A percentile compares a stretch with the other conserved stretches of the same genome.
Conservation (phyloP, 2,888 invertebrate species). For the Chaetogeoica ovagalla region DNA sequence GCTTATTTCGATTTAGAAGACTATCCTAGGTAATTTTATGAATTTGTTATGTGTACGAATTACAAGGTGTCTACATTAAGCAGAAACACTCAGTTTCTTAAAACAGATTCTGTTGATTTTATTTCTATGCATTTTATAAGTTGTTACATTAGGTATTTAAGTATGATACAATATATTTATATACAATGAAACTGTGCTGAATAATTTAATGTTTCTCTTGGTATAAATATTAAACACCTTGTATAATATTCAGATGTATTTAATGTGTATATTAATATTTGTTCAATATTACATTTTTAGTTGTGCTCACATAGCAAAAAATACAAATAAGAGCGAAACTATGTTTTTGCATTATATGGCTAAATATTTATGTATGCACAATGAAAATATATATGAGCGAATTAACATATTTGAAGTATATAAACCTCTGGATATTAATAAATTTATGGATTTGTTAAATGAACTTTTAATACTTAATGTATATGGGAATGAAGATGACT, state of each 20-base stretch:
- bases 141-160: no score
- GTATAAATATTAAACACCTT: neutral
- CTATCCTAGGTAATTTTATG: constrained; percentile 38
- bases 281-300: constrained; percentile 21
- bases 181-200: no score
- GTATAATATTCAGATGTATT: neutral
- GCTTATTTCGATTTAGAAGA: constrained; percentile 45
- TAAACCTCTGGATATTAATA: constrained; percentile 34
- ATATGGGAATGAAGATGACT: constrained; percentile 42
- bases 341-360: constrained; percentile 51
- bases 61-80: no score
- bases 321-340: constrained; percentile 40
- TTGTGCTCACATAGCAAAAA: constrained; percentile 45
- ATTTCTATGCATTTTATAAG: no score
- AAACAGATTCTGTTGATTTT: neutral
- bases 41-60: neutral
- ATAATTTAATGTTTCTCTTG: no score
- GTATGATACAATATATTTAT: no score
- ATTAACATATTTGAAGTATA: constrained; percentile 30
- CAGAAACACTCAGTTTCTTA: neutral
- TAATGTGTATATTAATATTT: neutral
- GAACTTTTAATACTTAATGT: constrained; percentile 50
- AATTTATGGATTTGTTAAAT: constrained; percentile 36
- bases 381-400: constrained; percentile 44
- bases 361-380: constrained; percentile 41